Conservation (phyloP, 2,797 vertebrate genomes). For the Aselliscus stoliczkanus region DNA sequence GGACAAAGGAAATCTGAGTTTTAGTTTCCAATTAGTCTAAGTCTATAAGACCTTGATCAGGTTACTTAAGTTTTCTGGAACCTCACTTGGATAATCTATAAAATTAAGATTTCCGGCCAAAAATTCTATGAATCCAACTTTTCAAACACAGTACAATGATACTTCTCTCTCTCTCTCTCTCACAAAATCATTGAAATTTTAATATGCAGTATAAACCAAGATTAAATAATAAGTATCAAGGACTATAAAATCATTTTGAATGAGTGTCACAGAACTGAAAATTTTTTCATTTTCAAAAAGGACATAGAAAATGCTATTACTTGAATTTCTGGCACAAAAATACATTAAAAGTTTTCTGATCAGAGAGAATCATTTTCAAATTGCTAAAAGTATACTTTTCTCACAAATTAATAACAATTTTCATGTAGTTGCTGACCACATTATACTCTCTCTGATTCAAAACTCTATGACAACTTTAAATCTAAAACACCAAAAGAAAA, state of each 20-base stretch:
- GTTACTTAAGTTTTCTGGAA: conserved; percentile 23
- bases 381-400: not conserved
- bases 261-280: conserved; percentile 33
- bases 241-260: conserved; percentile 1
- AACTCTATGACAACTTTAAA: not conserved
- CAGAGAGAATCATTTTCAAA: not conserved
- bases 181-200: not conserved
- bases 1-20: conserved; percentile 28
- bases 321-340: conserved; percentile 3
- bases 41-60: not conserved
- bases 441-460: conserved; percentile 14
- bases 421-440: not conserved
- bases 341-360: not conserved
- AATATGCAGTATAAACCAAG: not conserved
- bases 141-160: not conserved
- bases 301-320: conserved; percentile 24
- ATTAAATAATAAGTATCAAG: not conserved
- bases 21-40: conserved; percentile 37
- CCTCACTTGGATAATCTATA: conserved; percentile 31
- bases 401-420: not conserved
- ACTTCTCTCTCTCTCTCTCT: not conserved
- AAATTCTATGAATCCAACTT: conserved; percentile 20
- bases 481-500: not conserved
- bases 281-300: not conserved
- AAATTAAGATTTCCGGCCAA: not conserved